phyloP scores from a whole-genome alignment of 2,888 invertebrate genomes.

The Eumacrocentrus americanus region DNA sequence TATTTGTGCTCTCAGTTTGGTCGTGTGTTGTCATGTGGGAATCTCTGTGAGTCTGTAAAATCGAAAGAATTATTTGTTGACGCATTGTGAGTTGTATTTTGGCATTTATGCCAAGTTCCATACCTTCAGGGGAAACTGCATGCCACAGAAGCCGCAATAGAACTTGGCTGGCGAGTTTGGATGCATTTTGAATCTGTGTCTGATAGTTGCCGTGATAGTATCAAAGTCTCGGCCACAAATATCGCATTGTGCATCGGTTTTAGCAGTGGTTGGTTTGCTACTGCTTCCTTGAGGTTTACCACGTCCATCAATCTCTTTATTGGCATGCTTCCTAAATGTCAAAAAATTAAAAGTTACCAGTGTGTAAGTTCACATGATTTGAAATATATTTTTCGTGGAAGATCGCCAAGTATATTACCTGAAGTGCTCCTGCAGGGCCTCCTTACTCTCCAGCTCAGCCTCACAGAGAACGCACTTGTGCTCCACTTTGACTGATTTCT shows the following conservation, averaged over 20 bases:
- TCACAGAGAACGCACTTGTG: constrained; percentile 67
- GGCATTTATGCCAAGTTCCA: constrained; percentile 24
- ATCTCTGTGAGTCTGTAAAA: constrained; percentile 65
- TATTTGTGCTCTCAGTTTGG: constrained; percentile 45
- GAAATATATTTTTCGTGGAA: too few relatives aligned
- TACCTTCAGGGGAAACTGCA: constrained; percentile 72
- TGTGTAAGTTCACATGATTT: too few relatives aligned
- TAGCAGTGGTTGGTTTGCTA: constrained; percentile 13
- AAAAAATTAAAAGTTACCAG: constrained; percentile 29
- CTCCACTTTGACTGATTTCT: constrained; percentile 31
- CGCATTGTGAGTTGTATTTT: neutral
- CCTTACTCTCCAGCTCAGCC: constrained; percentile 65
- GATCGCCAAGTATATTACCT: too few relatives aligned
- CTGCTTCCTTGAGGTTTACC: constrained; percentile 44
- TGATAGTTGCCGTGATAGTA: constrained; percentile 69
- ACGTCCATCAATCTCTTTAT: constrained; percentile 66
- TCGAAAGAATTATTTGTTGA: neutral
- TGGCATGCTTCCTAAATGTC: constrained; percentile 67
- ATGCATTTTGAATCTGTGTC: constrained; percentile 72
- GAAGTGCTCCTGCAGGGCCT: constrained; percentile 69
- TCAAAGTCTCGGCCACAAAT: constrained; percentile 68
- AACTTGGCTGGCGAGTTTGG: constrained; percentile 69
- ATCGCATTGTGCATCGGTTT: constrained; percentile 64
- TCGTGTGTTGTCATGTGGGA: constrained; percentile 66
- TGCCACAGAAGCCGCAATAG: constrained; percentile 73